A percentile compares a stretch with the other conserved stretches of the same genome.
Evolutionary conservation across 53 echinoderm and acorn worm species (phyloP).

Genomic region (Actinopyga echinites): DNA sequence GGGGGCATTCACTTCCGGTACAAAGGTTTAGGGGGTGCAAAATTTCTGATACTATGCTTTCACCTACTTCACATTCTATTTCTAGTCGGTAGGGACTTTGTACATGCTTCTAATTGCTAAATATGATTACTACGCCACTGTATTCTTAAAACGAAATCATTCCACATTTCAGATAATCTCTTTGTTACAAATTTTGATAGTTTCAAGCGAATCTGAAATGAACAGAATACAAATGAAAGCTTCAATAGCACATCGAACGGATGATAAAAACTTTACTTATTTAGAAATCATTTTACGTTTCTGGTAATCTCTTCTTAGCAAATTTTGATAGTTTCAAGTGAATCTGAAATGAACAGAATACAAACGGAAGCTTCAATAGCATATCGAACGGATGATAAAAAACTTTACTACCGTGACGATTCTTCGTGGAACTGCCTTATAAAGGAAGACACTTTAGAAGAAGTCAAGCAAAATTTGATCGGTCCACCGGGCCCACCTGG

Average conservation of each 20-base stretch:
- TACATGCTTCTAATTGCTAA: no score
- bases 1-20: no score
- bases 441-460: slow-evolving; percentile 56
- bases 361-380: slow-evolving; percentile 80
- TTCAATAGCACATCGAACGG: slow-evolving; percentile 85
- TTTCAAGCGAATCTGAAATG: slow-evolving; percentile 80
- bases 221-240: slow-evolving; percentile 75
- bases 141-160: no score
- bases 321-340: slow-evolving; percentile 83
- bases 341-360: slow-evolving; percentile 77
- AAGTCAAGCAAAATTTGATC: slow-evolving; percentile 54
- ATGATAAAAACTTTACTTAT: slow-evolving; percentile 93
- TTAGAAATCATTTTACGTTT: no score
- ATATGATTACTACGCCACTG: no score
- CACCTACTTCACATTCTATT: no score
- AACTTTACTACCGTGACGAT: slow-evolving; percentile 91
- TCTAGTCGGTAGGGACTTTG: no score
- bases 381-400: slow-evolving; percentile 90
- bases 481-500: slow-evolving; percentile 84
- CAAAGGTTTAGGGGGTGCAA: no score
- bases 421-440: slow-evolving; percentile 90
- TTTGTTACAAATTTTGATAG: slow-evolving; percentile 80
- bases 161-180: neutral
- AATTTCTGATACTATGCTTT: no score
- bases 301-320: slow-evolving; percentile 54